Evolutionary conservation across 1,140 invertebrate genomes (phyloP).

Genomic region (Octopus sinensis): DNA sequence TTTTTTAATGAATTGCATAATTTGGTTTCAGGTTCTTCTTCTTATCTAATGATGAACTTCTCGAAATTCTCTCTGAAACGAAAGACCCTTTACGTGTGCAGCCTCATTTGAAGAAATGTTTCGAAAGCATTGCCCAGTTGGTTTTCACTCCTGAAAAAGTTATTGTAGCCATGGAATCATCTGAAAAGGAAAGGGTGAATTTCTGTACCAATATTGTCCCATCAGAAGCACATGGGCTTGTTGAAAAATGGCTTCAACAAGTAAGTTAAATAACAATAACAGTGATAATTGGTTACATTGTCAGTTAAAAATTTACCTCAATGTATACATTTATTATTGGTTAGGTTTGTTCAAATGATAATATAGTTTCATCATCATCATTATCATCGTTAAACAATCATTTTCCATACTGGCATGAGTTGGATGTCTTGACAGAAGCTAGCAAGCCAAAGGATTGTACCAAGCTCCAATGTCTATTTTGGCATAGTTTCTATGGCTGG

Average conservation of each 20-base stretch:
- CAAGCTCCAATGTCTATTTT: too few relatives aligned
- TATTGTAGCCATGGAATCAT: slow-evolving; percentile 84
- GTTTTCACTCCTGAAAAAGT: slow-evolving; percentile 67
- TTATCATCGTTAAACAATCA: too few relatives aligned
- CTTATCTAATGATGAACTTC: slow-evolving; percentile 66
- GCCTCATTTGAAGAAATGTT: slow-evolving; percentile 59
- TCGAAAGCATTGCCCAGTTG: slow-evolving; percentile 66
- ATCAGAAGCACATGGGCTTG: slow-evolving; percentile 67
- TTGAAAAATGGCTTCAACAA: slow-evolving; percentile 57
- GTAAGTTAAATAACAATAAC: slow-evolving; percentile 23
- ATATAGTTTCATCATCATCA: too few relatives aligned
- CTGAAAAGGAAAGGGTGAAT: slow-evolving; percentile 79
- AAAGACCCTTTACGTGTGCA: slow-evolving; percentile 61
- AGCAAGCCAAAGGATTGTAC: too few relatives aligned
- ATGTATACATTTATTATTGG: too few relatives aligned
- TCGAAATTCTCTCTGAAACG: slow-evolving; percentile 58
- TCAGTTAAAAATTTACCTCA: too few relatives aligned
- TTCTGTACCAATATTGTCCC: slow-evolving; percentile 78
- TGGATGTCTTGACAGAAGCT: too few relatives aligned
- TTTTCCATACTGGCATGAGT: too few relatives aligned
- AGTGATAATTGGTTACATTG: too few relatives aligned
- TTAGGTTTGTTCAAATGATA: too few relatives aligned
- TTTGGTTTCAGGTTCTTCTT: slow-evolving; percentile 53
- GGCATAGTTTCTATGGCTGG: too few relatives aligned
- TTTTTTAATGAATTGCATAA: neutral